Percentiles rank a stretch among this genome's conserved stretches.
phyloP scores from a whole-genome alignment of 2,797 vertebrate species.

The Fistularia tabacaria region DNA sequence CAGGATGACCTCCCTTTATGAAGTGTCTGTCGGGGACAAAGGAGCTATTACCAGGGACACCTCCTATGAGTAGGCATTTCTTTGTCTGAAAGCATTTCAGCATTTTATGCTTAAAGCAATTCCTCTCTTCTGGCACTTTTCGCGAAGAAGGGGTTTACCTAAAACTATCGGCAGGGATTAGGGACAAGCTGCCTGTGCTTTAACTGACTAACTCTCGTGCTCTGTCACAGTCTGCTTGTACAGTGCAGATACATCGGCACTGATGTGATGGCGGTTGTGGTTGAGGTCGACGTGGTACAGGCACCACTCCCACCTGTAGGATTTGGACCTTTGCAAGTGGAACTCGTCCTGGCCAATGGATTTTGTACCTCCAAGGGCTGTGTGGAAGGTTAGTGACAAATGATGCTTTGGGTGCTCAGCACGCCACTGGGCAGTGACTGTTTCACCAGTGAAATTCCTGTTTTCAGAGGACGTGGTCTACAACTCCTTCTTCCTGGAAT shows the following conservation, averaged over 20 bases:
- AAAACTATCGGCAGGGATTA: no score
- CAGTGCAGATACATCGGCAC: slow-evolving; percentile 62
- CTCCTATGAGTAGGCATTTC: slow-evolving; percentile 56
- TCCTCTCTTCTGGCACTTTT: no score
- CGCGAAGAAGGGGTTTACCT: no score
- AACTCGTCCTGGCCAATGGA: slow-evolving; percentile 65
- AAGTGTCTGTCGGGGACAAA: slow-evolving; percentile 42
- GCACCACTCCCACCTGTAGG: slow-evolving; percentile 41
- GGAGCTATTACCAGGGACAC: slow-evolving; percentile 72
- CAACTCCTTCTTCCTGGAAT: slow-evolving; percentile 42
- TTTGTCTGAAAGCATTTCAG: neutral
- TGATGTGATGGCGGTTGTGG: slow-evolving; percentile 35
- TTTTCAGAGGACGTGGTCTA: slow-evolving; percentile 47
- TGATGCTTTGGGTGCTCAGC: neutral
- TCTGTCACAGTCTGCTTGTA: slow-evolving; percentile 45
- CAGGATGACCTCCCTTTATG: slow-evolving; percentile 54
- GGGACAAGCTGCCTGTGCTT: neutral
- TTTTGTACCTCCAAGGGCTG: slow-evolving; percentile 56
- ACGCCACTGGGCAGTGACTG: neutral
- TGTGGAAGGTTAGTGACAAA: slow-evolving; percentile 40
- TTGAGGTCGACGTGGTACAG: slow-evolving; percentile 35
- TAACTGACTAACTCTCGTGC: neutral
- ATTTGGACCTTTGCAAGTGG: slow-evolving; percentile 57
- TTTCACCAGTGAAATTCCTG: slow-evolving; percentile 4
- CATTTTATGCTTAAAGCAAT: no score